These are phyloP conservation scores for Pygoscelis adeliae DNA, from an alignment of 2,113 vertebrate genomes.

Conservation along the genomic window DNA sequence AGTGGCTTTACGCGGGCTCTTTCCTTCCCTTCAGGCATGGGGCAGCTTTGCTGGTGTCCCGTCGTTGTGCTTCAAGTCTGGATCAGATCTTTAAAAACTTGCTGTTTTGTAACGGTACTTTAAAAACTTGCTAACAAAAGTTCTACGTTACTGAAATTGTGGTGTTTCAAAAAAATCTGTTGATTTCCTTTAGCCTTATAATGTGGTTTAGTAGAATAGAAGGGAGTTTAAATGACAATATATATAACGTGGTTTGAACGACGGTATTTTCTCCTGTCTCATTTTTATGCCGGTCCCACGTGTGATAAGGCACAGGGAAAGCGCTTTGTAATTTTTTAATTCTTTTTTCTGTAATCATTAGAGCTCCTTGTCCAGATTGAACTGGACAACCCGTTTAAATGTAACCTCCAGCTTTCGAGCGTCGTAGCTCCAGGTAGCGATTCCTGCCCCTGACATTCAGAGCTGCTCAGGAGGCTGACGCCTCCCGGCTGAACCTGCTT, in stretches of 20 bases:
- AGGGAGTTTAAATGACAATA: not conserved
- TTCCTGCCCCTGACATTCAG: rapidly evolving
- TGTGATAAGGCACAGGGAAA: no score
- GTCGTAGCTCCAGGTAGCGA: rapidly evolving
- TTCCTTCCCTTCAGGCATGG: not conserved
- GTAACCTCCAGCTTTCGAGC: rapidly evolving
- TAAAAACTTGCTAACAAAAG: not conserved
- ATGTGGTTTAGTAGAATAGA: not conserved
- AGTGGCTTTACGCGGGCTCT: rapidly evolving
- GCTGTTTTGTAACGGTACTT: not conserved
- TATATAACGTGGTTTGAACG: not conserved
- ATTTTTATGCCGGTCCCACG: rapidly evolving
- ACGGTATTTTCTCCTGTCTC: not conserved
- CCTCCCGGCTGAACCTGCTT: not conserved
- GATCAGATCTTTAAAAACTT: not conserved
- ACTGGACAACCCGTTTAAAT: not conserved
- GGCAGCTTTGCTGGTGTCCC: not conserved
- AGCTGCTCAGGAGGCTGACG: not conserved
- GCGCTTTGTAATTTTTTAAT: not conserved
- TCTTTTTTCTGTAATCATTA: not conserved
- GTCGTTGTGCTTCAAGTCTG: rapidly evolving
- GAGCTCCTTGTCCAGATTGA: not conserved
- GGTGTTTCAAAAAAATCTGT: no score
- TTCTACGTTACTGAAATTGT: not conserved
- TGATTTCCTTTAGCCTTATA: not conserved